Evolutionary conservation across 2,797 vertebrate genomes (phyloP).

Genomic region (Clarias fuscus): DNA sequence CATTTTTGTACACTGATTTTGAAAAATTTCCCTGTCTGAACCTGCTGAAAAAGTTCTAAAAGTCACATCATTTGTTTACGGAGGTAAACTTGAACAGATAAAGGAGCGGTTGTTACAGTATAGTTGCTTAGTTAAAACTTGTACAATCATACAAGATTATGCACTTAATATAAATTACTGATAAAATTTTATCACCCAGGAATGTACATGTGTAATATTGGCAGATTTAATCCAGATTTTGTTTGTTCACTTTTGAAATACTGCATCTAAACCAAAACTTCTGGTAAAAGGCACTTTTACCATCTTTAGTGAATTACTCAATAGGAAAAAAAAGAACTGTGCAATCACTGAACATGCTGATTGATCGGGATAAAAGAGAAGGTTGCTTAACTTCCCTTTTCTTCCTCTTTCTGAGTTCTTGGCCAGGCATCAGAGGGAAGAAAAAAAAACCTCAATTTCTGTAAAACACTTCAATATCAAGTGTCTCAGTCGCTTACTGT

Average conservation of each 20-base stretch:
- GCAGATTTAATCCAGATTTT: constrained; percentile 23
- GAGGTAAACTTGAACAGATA: constrained; percentile 7
- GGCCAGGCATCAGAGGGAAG: constrained; percentile 25
- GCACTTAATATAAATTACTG: not conserved
- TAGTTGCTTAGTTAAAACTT: not conserved
- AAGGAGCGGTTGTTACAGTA: not conserved
- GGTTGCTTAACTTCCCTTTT: constrained; percentile 65
- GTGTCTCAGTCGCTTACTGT: constrained; percentile 30
- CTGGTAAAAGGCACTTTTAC: constrained; percentile 26
- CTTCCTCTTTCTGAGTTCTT: constrained; percentile 6
- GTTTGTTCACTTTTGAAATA: constrained; percentile 3
- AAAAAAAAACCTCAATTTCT: constrained; percentile 24
- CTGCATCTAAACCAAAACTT: constrained; percentile 52
- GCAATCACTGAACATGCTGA: constrained; percentile 29
- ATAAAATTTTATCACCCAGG: not conserved
- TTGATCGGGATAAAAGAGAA: constrained; percentile 51
- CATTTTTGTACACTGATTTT: not conserved
- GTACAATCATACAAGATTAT: not conserved
- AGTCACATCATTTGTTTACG: not conserved
- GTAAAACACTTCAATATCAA: constrained; percentile 41
- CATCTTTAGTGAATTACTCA: constrained; percentile 45
- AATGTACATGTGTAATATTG: not conserved
- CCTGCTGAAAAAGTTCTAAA: not conserved
- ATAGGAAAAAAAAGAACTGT: constrained; percentile 15
- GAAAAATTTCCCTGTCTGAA: not conserved